Conservation (phyloP, 2,113 vertebrate genomes). For the Phasianus colchicus region DNA sequence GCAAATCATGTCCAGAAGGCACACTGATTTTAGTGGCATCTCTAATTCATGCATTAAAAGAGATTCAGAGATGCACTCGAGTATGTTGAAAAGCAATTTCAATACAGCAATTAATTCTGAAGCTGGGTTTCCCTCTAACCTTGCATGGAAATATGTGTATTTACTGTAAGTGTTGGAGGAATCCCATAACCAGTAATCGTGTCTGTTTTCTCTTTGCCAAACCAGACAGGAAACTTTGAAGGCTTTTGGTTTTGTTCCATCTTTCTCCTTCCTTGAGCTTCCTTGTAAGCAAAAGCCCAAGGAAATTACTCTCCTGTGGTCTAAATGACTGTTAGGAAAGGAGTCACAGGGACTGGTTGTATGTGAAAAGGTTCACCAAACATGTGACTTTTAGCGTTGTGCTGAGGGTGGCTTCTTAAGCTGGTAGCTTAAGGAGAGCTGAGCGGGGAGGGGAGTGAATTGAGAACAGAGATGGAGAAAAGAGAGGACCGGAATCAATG, state of each 20-base stretch:
- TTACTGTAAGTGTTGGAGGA: neutral
- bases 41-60: neutral
- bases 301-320: neutral
- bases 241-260: neutral
- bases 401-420: neutral
- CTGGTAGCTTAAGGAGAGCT: neutral
- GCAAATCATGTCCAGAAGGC: neutral
- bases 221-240: neutral
- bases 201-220: neutral
- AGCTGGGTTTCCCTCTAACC: neutral
- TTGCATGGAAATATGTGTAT: fast-evolving
- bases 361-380: neutral
- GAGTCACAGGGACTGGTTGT: neutral
- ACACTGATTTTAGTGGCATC: neutral
- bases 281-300: neutral
- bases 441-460: neutral
- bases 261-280: neutral
- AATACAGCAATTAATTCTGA: neutral
- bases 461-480: neutral
- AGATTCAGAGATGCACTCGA: neutral
- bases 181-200: neutral
- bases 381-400: neutral
- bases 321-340: neutral
- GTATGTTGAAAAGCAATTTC: neutral
- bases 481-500: neutral